Conservation (phyloP, 1,140 invertebrate genomes). For the Nasonia giraulti region DNA sequence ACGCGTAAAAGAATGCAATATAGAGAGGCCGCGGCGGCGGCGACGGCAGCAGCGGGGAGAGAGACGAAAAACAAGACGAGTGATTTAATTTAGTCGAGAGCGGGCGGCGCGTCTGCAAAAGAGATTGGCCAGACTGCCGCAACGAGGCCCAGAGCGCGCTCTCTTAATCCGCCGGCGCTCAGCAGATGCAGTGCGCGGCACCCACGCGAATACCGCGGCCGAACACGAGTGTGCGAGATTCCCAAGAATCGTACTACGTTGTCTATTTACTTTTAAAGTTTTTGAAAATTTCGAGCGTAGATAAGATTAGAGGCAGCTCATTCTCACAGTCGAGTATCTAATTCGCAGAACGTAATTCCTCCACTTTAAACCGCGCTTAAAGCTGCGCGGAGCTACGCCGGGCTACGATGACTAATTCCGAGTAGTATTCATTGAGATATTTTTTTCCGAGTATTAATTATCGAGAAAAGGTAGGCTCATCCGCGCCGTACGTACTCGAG, state of each 20-base stretch:
- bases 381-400: neutral
- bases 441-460: conserved; percentile 39
- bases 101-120: conserved; percentile 18
- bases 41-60: neutral
- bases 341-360: conserved; percentile 37
- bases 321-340: neutral
- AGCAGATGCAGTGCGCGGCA: neutral
- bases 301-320: neutral
- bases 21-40: neutral
- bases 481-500: too few relatives aligned
- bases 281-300: neutral
- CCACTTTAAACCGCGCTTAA: conserved; percentile 33
- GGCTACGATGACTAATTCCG: neutral
- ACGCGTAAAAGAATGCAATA: conserved; percentile 27
- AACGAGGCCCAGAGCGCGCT: neutral
- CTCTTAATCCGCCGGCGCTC: neutral
- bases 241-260: neutral
- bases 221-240: neutral
- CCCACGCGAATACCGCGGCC: neutral
- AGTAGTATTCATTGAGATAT: conserved; percentile 42
- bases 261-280: too few relatives aligned
- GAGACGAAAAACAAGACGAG: conserved; percentile 6
- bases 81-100: conserved; percentile 40
- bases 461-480: too few relatives aligned
- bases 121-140: conserved; percentile 17